Conservation (phyloP, 2,797 vertebrate genomes). For the Simalia tracyae region DNA sequence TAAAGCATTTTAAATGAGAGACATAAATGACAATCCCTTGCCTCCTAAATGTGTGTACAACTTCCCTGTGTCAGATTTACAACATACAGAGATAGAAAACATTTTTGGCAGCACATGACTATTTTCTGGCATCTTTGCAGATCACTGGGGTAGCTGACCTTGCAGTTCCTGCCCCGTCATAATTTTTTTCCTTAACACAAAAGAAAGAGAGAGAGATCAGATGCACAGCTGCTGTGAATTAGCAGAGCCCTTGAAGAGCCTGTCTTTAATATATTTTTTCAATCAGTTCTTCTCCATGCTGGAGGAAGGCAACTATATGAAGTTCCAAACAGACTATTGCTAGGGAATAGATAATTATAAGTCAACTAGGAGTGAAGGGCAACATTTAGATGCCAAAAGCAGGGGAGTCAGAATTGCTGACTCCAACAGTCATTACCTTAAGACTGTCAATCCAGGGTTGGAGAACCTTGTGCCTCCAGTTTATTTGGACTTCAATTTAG, state of each 20-base stretch:
- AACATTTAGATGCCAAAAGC: slow-evolving; percentile 1
- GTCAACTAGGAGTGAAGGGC: background rate
- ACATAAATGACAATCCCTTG: slow-evolving; percentile 13
- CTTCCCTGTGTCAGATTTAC: slow-evolving; percentile 20
- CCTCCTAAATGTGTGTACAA: background rate
- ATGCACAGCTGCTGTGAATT: slow-evolving; percentile 17
- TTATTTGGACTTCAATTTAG: background rate
- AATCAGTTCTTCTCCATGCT: background rate
- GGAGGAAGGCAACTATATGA: background rate
- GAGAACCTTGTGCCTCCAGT: background rate
- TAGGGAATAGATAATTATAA: background rate
- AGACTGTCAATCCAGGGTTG: background rate
- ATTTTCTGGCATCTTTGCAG: slow-evolving; percentile 30
- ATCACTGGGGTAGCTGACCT: slow-evolving; percentile 27
- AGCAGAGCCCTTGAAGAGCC: background rate
- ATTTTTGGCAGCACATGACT: background rate
- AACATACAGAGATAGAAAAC: background rate
- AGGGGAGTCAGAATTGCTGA: background rate
- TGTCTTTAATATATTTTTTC: background rate
- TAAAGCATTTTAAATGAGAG: slow-evolving; percentile 2
- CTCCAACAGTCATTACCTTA: background rate
- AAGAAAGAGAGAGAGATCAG: background rate
- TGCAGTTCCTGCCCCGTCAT: slow-evolving; percentile 6
- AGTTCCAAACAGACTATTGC: background rate
- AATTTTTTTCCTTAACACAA: slow-evolving; percentile 22